Evolutionary conservation across 2,113 vertebrate genomes (phyloP).

Genomic region (Eidolon helvum): DNA sequence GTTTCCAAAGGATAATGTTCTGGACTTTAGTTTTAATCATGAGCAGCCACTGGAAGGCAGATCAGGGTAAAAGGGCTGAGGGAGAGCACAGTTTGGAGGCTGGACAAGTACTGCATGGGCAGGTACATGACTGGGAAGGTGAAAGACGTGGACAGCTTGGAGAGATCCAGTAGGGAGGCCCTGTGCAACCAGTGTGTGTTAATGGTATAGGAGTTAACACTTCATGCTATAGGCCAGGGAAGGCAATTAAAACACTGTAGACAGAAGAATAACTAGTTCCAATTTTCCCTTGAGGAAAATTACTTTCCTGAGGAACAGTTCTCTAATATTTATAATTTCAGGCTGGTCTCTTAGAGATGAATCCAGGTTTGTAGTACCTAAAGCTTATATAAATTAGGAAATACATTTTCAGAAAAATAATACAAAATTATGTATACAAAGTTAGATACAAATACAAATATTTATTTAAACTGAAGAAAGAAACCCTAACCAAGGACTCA

Average conservation of each 20-base stretch:
- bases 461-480: background rate
- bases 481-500: background rate
- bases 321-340: background rate
- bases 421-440: background rate
- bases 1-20: background rate
- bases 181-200: background rate
- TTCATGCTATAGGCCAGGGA: background rate
- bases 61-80: too few species aligned
- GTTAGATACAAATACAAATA: background rate
- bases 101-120: background rate
- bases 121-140: too few species aligned
- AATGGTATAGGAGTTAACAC: background rate
- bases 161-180: background rate
- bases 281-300: background rate
- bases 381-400: background rate
- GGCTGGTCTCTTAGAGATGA: accelerated
- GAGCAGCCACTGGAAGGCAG: background rate
- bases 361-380: background rate
- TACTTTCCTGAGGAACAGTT: background rate
- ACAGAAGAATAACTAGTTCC: background rate
- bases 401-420: background rate
- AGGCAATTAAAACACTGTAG: background rate
- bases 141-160: background rate
- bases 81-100: background rate
- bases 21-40: background rate